Base-by-base conservation (phyloP, 2,113 vertebrate genomes). In the Oxyura jamaicensis region DNA sequence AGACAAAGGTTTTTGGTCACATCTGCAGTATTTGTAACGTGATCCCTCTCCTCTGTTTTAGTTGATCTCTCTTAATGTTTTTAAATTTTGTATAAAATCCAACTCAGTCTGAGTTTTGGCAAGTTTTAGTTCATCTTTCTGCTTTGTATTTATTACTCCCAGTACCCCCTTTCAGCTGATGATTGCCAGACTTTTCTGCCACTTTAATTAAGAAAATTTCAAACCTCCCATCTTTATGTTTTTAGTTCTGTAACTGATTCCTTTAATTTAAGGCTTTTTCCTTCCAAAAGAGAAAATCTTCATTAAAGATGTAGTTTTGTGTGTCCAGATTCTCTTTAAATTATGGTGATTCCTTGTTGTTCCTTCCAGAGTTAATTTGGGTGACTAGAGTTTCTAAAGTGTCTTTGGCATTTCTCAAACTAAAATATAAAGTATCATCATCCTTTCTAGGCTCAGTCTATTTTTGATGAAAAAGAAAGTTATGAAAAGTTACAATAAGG, bases 131-230 rank as follows among this genome's bases (percentile, higher is more conserved):
- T 87, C 16, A 59, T 31, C 22, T 66, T 77, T 84, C 41, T 69
- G 31, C 23, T 83, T 86, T 94, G 15, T 52, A 8, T 28, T 89
- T 41, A 18, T 89, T 50, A 67, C 50, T 86, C 36, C 36, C 17
- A 56, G 25, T 75, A 18, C 3, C 7, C 8, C 87, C 39, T 75
- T 79, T 42, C 28, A 93, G 28, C 22, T 72, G 9, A 4, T 72
- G 23, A 42, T 33, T 72, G 52, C 21, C 41, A 89, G 65, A 68
- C 12, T 39, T 33, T 89, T 59, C 59, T 71, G n/a, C 16, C 44
- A 71, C 76, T 89, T 93, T 80, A 86, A 92, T 90, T 73, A 84
- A 80, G 41, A 18, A 80, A 91, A 77, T 88, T 75, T 91, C 62
- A 75, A 53, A 76, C 35, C 8, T 90, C 31, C 4, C 5, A 13